Percentiles rank a stretch among this genome's conserved stretches.
These are phyloP conservation scores for Porites lobata DNA, from an alignment of 92 coral and sea anemone species.

Conservation along the genomic window DNA sequence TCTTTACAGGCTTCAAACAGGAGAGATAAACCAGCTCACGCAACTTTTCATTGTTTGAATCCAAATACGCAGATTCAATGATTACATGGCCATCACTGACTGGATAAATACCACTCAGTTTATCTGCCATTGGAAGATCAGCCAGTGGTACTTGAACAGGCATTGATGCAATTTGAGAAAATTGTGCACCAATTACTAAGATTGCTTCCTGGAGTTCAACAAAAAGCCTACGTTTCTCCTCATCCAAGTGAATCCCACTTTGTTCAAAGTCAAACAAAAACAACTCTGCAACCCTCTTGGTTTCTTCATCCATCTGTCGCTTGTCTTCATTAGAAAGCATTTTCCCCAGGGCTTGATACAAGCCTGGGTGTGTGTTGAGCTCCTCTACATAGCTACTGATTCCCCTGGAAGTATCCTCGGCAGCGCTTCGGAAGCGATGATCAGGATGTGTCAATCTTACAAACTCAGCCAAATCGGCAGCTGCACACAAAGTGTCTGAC, in stretches of 20 bases:
- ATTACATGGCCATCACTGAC: constrained; percentile 76
- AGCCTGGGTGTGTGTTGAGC: constrained; percentile 87
- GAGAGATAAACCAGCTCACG: constrained; percentile 83
- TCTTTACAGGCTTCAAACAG: constrained; percentile 79
- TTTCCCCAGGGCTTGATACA: constrained; percentile 71
- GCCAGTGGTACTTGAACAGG: constrained; percentile 77
- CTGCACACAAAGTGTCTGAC: constrained; percentile 90
- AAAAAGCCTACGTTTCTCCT: constrained; percentile 81
- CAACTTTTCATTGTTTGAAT: constrained; percentile 84
- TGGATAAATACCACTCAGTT: constrained; percentile 64
- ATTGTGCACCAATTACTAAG: constrained; percentile 86
- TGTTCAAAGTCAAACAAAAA: constrained; percentile 98
- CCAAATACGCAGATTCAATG: constrained; percentile 88
- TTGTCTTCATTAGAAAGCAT: constrained; percentile 35
- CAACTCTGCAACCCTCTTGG: constrained; percentile 86
- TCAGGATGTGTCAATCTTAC: constrained; percentile 95
- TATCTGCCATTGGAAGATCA: constrained; percentile 63
- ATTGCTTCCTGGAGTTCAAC: constrained; percentile 91
- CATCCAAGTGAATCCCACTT: constrained; percentile 94
- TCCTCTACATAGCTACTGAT: constrained; percentile 93
- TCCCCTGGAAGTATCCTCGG: constrained; percentile 89
- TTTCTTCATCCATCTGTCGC: constrained; percentile 82
- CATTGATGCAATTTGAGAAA: constrained; percentile 78
- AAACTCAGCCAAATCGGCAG: constrained; percentile 97
- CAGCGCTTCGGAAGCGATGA: constrained; percentile 69